phyloP scores from a whole-genome alignment of 2,113 vertebrate species.

The Xenopus tropicalis region DNA sequence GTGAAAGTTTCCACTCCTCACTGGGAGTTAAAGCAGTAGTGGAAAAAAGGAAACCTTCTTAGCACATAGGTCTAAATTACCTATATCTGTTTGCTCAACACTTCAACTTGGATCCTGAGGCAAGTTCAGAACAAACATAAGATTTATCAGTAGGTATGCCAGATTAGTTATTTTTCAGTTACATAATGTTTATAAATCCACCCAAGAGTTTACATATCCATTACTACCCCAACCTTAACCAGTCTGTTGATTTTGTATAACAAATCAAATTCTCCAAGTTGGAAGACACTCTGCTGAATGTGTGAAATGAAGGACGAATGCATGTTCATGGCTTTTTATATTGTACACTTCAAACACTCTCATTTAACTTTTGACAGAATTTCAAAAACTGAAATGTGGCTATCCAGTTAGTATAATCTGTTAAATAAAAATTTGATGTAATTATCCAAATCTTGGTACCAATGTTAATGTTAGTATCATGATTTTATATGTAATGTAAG shows the following conservation, averaged over 20 bases:
- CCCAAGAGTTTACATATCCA: slow-evolving; percentile 25
- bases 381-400: too few relatives aligned
- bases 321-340: too few relatives aligned
- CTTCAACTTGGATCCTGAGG: slow-evolving; percentile 16
- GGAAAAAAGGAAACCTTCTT: slow-evolving; percentile 11
- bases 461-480: too few relatives aligned
- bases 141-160: slow-evolving; percentile 23
- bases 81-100: slow-evolving; percentile 27
- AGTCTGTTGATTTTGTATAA: slow-evolving; percentile 47
- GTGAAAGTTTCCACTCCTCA: slow-evolving; percentile 24
- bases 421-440: too few relatives aligned
- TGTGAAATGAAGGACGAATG: too few relatives aligned
- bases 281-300: not conserved
- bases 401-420: too few relatives aligned
- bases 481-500: too few relatives aligned
- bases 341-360: too few relatives aligned
- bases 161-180: slow-evolving; percentile 32
- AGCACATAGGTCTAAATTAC: slow-evolving; percentile 12
- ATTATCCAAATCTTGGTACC: too few relatives aligned
- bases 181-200: slow-evolving; percentile 21
- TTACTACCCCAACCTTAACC: slow-evolving; percentile 35
- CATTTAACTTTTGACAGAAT: too few relatives aligned
- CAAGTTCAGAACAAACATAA: slow-evolving; percentile 16
- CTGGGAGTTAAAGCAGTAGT: slow-evolving; percentile 1
- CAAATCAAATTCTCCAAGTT: slow-evolving; percentile 46